A percentile compares a stretch with the other conserved stretches of the same genome.
phyloP scores from a whole-genome alignment of 2,888 invertebrate genomes.

The Cheilosia pagana region DNA sequence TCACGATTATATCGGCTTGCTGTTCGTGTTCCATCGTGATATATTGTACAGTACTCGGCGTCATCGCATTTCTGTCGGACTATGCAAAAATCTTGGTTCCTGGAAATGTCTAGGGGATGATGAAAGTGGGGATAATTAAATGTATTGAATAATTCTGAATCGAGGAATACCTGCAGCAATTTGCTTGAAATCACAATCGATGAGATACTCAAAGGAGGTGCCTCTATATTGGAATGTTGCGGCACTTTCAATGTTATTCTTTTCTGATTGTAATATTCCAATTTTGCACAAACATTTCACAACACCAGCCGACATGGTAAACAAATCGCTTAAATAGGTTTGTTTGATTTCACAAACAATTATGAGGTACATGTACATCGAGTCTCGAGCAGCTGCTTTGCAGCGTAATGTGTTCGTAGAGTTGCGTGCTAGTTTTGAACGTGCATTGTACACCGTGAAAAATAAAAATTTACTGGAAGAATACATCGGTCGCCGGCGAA shows the following conservation, averaged over 20 bases:
- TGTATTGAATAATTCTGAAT: neutral
- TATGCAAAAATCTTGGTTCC: slow-evolving; percentile 56
- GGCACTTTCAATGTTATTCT: slow-evolving; percentile 2
- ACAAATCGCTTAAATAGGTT: slow-evolving; percentile 18
- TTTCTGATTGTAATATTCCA: slow-evolving; percentile 37
- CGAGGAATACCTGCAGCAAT: slow-evolving; percentile 27
- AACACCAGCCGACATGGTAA: slow-evolving; percentile 51
- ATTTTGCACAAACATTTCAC: slow-evolving; percentile 66
- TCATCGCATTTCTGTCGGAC: slow-evolving; percentile 49
- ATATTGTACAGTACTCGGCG: slow-evolving; percentile 55
- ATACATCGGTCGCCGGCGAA: too few relatives aligned
- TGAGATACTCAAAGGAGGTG: slow-evolving; percentile 24
- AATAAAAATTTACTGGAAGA: too few relatives aligned
- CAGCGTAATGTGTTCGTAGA: neutral
- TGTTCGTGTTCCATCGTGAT: slow-evolving; percentile 50
- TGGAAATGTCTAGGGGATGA: slow-evolving; percentile 19
- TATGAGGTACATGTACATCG: neutral
- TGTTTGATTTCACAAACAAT: slow-evolving; percentile 27
- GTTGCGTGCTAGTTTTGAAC: neutral
- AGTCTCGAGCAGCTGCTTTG: neutral
- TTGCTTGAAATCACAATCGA: slow-evolving; percentile 28
- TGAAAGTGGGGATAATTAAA: neutral
- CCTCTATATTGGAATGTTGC: slow-evolving; percentile 38
- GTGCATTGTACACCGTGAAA: neutral
- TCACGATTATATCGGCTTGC: neutral